phyloP scores from a whole-genome alignment of 2,797 vertebrate genomes.

The Glossophaga mutica region DNA sequence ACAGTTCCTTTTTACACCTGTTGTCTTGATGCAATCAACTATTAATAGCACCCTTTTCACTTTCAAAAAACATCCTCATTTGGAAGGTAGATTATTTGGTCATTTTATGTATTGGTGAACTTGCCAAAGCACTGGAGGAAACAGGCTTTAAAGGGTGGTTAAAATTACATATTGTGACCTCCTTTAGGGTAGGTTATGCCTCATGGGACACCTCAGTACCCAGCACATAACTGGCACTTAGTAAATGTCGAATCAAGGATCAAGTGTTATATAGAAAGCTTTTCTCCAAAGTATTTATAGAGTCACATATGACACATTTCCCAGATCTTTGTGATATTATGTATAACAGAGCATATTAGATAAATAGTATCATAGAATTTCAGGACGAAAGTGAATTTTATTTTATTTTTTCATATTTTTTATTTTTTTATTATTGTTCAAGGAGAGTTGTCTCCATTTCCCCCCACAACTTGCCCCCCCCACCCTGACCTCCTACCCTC shows the following conservation, averaged over 20 bases:
- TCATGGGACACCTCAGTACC: background rate
- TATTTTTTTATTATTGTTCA: too few relatives aligned
- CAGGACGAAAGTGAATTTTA: background rate
- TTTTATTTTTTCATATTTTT: too few relatives aligned
- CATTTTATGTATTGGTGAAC: background rate
- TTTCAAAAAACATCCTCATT: conserved; percentile 19
- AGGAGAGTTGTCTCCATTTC: too few relatives aligned
- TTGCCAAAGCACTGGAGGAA: background rate
- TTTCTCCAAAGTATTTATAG: background rate
- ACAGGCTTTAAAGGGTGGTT: background rate
- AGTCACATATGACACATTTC: background rate
- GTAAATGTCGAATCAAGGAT: background rate
- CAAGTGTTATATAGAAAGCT: background rate
- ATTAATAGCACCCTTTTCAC: conserved; percentile 52
- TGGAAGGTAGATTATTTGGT: background rate
- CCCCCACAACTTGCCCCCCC: too few relatives aligned
- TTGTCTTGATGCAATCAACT: conserved; percentile 2
- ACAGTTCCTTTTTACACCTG: background rate
- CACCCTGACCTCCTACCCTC: too few relatives aligned
- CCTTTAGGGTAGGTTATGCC: background rate
- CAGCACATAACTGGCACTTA: background rate
- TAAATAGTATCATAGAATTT: background rate
- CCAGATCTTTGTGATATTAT: background rate
- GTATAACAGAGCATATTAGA: background rate
- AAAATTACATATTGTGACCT: background rate